phyloP scores from a whole-genome alignment of 2,797 vertebrate species.

The Chanos chanos region DNA sequence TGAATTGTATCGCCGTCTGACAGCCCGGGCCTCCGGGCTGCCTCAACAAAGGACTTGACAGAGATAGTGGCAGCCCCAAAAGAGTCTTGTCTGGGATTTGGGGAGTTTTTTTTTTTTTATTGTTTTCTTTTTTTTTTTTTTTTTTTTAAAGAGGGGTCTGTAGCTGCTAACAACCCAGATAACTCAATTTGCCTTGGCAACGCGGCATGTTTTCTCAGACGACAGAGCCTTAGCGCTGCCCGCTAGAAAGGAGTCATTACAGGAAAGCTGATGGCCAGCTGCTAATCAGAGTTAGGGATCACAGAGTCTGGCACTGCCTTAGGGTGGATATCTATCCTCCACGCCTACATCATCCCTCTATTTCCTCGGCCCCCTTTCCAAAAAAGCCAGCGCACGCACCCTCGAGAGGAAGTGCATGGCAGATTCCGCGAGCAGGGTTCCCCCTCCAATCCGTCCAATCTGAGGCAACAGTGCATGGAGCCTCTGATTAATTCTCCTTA shows the following conservation, averaged over 20 bases:
- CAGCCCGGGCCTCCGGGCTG: neutral
- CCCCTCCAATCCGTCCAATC: neutral
- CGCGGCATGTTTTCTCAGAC: neutral
- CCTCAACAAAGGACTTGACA: neutral
- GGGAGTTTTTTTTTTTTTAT: too few species aligned
- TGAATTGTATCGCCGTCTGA: neutral
- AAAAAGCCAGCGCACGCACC: neutral
- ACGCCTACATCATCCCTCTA: neutral
- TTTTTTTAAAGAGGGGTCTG: neutral
- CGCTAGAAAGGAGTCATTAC: constrained; percentile 2
- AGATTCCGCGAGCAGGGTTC: neutral
- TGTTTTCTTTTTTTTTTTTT: neutral
- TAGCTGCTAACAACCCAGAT: neutral
- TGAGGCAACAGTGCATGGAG: neutral
- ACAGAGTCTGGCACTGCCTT: neutral
- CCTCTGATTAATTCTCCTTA: constrained; percentile 9
- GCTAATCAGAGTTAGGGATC: constrained; percentile 20
- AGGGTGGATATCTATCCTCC: neutral
- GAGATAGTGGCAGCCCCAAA: neutral
- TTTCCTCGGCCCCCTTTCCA: neutral
- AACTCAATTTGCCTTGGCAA: neutral
- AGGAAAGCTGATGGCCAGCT: neutral
- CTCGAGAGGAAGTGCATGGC: neutral
- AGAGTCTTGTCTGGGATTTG: neutral
- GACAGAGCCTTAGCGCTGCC: neutral